A percentile compares a stretch with the other conserved stretches of the same genome.
Conservation (phyloP, 2,797 vertebrate species). For the Bradypodion pumilum region DNA sequence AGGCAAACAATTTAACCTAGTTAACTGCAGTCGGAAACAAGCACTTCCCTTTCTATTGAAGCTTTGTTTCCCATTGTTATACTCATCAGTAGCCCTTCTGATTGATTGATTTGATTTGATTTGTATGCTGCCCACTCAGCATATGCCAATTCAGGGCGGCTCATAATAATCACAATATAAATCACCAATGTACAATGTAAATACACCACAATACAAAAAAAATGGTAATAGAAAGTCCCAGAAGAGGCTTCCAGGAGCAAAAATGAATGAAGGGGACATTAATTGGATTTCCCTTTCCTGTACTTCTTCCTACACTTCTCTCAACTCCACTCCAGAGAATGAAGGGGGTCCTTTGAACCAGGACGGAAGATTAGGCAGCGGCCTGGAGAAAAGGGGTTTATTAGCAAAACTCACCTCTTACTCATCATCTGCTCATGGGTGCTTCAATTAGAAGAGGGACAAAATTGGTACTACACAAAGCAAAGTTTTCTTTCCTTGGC, state of each 20-base stretch:
- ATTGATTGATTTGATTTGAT: too few relatives aligned
- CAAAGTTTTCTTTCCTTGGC: neutral
- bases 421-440: neutral
- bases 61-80: constrained; percentile 7
- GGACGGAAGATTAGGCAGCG: too few relatives aligned
- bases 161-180: too few relatives aligned
- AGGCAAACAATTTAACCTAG: constrained; percentile 28
- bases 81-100: neutral
- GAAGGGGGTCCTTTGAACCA: too few relatives aligned
- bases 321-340: neutral
- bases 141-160: too few relatives aligned
- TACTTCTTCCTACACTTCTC: neutral
- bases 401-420: neutral
- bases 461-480: neutral
- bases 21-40: constrained; percentile 50
- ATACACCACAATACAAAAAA: too few relatives aligned
- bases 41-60: constrained; percentile 35
- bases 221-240: neutral
- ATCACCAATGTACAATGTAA: too few relatives aligned
- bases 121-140: too few relatives aligned
- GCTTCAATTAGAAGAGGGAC: neutral
- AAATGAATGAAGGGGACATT: neutral
- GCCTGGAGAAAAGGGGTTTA: neutral
- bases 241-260: neutral
- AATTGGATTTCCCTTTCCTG: neutral